phyloP scores from a whole-genome alignment of 2,797 vertebrate species.

The Diglossa cyanea region DNA sequence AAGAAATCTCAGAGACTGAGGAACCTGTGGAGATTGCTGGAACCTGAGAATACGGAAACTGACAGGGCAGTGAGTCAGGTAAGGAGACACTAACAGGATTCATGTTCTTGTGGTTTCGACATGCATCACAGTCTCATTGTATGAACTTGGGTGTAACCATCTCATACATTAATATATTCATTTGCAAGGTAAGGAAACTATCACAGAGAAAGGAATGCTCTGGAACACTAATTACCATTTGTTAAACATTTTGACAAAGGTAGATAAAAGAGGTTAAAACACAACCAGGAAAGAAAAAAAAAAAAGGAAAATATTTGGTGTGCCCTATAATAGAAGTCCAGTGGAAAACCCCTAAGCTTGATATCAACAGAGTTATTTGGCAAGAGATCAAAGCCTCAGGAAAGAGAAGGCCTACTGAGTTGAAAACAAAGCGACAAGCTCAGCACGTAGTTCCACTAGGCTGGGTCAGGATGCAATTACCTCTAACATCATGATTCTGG shows the following conservation, averaged over 20 bases:
- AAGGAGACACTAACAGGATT: not conserved
- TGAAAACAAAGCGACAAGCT: not conserved
- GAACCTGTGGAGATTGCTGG: not conserved
- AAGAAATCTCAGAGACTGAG: not conserved
- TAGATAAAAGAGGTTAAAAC: not conserved
- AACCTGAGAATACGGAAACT: not conserved
- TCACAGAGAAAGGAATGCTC: not conserved
- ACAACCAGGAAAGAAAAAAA: not conserved
- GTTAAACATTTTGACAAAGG: not conserved
- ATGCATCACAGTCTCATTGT: not conserved
- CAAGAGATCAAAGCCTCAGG: not conserved
- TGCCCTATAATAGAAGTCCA: not conserved
- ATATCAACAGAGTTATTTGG: not conserved
- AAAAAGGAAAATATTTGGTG: not conserved
- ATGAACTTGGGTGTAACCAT: not conserved
- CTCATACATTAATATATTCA: fast-evolving
- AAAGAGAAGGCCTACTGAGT: not conserved
- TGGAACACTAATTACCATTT: not conserved
- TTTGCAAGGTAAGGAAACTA: not conserved
- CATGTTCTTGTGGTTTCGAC: not conserved
- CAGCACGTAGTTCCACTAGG: not conserved
- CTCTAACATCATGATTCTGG: not conserved
- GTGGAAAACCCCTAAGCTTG: not conserved
- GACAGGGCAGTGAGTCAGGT: not conserved
- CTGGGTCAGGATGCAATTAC: not conserved